Evolutionary conservation across 2,888 invertebrate genomes (phyloP), one percentile per base, ranked within the genome.

Genomic region (Salpingus planirostris): DNA sequence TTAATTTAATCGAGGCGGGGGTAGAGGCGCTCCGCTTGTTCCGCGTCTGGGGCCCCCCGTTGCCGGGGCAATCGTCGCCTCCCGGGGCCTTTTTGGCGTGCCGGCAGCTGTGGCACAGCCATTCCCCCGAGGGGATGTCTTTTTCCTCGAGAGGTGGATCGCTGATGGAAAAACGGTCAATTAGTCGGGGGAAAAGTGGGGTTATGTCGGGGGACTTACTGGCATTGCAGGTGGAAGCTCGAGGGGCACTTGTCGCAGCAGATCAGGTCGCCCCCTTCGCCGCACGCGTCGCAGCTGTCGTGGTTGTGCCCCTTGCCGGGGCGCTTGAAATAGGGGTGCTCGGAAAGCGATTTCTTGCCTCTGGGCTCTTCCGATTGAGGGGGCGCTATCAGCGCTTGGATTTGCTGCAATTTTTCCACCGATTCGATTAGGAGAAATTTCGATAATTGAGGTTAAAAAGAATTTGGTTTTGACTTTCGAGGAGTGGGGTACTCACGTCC

Each of bases 241-340:
- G 91, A 89, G 1, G 93, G 92, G 54, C 96, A 97, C 42, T 83
- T 81, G 64, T 96, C 95, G 62, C 96, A 97, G 64, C 93, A 95
- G 36, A 97, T 79, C 21, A 97, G 69, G 63, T 92, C 91, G 2
- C 96, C 95, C 15, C 92, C 92, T 69, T 95, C 95, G 31, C 82
- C 78, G 61, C 96, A 96, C 31, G 90, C 86, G 67, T 93, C 92
- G 59, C 96, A 96, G 44, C 80, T 81, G 58, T 95, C 93, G 58
- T 85, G 88, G 65, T 93, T 93, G 56, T 87, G 88, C 4, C 87
- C 87, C 54, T 83, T 79, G n/a, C 87, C 88, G 42, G 87, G 86
- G 38, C 86, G 70, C 59, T 85, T 84, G 55, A 82, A 88, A 54
- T 88, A 88, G 1, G 85, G 85, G 67, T 88, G 88, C 7, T 78